Percentiles rank a stretch among this genome's conserved stretches.
phyloP scores from a whole-genome alignment of 2,888 invertebrate genomes.

The Frankliniella fusca region DNA sequence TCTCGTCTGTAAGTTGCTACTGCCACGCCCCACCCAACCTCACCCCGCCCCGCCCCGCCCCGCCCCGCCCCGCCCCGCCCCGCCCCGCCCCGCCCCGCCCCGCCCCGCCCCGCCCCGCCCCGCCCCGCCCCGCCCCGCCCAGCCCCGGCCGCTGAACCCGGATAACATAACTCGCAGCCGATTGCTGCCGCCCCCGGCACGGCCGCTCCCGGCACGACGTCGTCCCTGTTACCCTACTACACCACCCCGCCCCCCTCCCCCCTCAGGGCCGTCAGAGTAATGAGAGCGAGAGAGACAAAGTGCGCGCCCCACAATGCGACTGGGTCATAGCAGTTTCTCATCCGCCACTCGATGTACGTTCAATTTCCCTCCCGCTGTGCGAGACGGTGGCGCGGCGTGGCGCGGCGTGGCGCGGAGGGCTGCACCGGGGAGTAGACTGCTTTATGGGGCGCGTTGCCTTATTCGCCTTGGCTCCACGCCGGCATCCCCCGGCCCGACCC shows the following conservation, averaged over 20 bases:
- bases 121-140: not conserved
- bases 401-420: not conserved
- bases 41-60: not conserved
- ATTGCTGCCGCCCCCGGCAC: not conserved
- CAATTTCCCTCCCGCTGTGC: not conserved
- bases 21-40: not conserved
- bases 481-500: too few species aligned
- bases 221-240: too few species aligned
- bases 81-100: not conserved
- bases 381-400: not conserved
- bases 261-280: not conserved
- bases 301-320: not conserved
- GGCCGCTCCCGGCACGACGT: not conserved
- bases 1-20: too few species aligned
- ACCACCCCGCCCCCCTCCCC: too few species aligned
- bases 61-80: not conserved
- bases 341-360: slow-evolving; percentile 1
- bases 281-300: not conserved
- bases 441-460: not conserved
- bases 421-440: not conserved
- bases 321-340: slow-evolving; percentile 14
- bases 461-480: not conserved
- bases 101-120: not conserved
- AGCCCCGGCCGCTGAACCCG: not conserved
- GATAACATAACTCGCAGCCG: slow-evolving; percentile 21